These are phyloP conservation scores for Thymelicus lineola DNA, from an alignment of 2,888 invertebrate species.

Conservation along the genomic window DNA sequence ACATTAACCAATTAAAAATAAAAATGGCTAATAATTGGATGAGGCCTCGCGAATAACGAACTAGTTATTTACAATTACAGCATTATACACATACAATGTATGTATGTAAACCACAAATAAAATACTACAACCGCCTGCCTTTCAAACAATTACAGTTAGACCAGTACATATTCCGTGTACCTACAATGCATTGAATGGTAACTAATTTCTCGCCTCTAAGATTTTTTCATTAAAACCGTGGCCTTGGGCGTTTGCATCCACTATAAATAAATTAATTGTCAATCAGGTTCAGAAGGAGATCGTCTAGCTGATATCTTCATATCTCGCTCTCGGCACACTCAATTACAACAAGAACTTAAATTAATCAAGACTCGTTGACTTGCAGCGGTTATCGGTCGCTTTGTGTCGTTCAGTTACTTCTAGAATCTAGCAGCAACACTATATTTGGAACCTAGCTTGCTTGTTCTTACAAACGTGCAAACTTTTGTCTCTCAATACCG, in stretches of 20 bases:
- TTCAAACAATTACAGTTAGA: constrained; percentile 13
- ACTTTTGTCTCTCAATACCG: too few species aligned
- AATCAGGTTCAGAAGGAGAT: constrained; percentile 71
- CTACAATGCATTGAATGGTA: constrained; percentile 39
- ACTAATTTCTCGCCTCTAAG: constrained; percentile 39
- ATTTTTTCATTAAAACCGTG: constrained; percentile 34
- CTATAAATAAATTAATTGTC: constrained; percentile 66
- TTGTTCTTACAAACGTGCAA: too few species aligned
- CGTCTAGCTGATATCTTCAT: constrained; percentile 70
- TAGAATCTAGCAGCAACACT: background rate
- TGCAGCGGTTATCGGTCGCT: background rate
- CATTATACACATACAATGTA: too few species aligned
- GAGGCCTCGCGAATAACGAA: too few species aligned
- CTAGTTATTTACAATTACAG: too few species aligned
- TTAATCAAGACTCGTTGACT: constrained; percentile 33
- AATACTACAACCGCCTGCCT: background rate
- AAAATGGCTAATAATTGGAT: too few species aligned
- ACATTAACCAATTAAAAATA: too few species aligned
- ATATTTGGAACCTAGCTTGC: background rate
- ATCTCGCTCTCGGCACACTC: constrained; percentile 56
- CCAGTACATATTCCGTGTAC: background rate
- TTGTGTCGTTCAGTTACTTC: constrained; percentile 1
- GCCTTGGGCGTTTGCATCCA: constrained; percentile 26
- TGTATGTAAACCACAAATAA: background rate
- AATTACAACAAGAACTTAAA: constrained; percentile 43